phyloP scores from a whole-genome alignment of 35 echinoderm and acorn worm species.

The Apostichopus japonicus region DNA sequence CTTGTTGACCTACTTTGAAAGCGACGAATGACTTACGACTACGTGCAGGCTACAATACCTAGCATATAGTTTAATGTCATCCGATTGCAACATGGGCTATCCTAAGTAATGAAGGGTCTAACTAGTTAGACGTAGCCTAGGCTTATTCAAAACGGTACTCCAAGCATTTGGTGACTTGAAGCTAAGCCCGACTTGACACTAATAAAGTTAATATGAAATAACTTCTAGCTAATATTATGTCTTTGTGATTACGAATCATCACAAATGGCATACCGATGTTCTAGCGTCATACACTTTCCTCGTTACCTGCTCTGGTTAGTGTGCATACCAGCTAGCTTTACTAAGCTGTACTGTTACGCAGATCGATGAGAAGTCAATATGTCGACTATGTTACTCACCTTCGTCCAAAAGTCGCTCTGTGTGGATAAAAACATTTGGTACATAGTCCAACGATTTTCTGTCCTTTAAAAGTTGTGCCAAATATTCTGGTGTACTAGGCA shows the following conservation, averaged over 20 bases:
- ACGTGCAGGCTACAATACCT: no score
- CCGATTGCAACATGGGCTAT: no score
- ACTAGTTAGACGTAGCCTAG: conserved; percentile 13
- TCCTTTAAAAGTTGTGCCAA: conserved; percentile 59
- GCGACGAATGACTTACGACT: no score
- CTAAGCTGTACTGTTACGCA: not conserved
- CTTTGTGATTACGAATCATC: conserved; percentile 14
- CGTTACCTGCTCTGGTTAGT: not conserved
- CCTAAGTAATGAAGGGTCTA: not conserved
- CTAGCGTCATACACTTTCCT: conserved; percentile 13
- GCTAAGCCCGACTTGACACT: conserved; percentile 12
- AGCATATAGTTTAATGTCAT: no score
- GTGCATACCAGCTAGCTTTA: not conserved
- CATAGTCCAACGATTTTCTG: conserved; percentile 47
- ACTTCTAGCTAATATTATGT: conserved; percentile 6
- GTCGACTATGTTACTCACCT: conserved; percentile 52
- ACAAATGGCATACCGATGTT: conserved; percentile 14
- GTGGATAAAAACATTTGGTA: conserved; percentile 67
- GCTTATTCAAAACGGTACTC: conserved; percentile 14
- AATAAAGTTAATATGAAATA: conserved; percentile 9
- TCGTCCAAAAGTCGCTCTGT: conserved; percentile 53
- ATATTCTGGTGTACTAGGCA: conserved; percentile 62
- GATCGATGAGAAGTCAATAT: conserved; percentile 53
- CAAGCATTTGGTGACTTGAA: conserved; percentile 3
- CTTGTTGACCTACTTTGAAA: no score